Conservation (phyloP, 2,113 vertebrate genomes). For the Perca fluviatilis region DNA sequence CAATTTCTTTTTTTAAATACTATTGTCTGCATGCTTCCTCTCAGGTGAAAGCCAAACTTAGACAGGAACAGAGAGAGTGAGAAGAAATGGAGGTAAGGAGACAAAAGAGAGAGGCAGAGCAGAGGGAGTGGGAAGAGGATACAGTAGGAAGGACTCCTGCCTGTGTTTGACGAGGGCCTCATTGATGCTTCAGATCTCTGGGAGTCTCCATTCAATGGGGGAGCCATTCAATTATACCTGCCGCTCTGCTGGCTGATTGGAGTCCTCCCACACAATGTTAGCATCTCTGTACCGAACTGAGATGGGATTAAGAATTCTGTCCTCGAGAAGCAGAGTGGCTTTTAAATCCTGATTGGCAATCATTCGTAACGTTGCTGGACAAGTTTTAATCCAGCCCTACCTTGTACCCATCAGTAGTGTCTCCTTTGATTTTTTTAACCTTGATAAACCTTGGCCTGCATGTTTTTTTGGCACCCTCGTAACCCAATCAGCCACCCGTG, state of each 20-base stretch:
- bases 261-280: constrained; percentile 69
- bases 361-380: constrained; percentile 70
- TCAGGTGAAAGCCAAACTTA: constrained; percentile 1
- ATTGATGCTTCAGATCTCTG: constrained; percentile 67
- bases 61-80: constrained; percentile 12
- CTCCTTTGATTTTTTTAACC: constrained; percentile 68
- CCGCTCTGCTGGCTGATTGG: constrained; percentile 69
- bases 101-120: constrained; percentile 11
- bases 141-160: constrained; percentile 45
- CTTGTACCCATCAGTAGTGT: constrained; percentile 52
- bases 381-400: constrained; percentile 66
- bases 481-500: constrained; percentile 52
- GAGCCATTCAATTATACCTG: constrained; percentile 71
- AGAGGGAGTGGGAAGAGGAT: constrained; percentile 30
- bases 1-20: neutral
- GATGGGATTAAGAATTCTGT: constrained; percentile 65
- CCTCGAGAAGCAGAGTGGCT: constrained; percentile 63
- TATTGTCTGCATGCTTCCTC: constrained; percentile 4
- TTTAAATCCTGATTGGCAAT: constrained; percentile 77
- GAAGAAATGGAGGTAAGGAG: constrained; percentile 14
- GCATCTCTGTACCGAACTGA: constrained; percentile 59
- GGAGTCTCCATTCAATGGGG: constrained; percentile 67
- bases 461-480: constrained; percentile 8
- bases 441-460: constrained; percentile 61
- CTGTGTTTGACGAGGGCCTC: constrained; percentile 63